Evolutionary conservation across 2,888 invertebrate species (phyloP), one percentile per base, ranked within the genome.

Genomic region (Eupsilia transversa): DNA sequence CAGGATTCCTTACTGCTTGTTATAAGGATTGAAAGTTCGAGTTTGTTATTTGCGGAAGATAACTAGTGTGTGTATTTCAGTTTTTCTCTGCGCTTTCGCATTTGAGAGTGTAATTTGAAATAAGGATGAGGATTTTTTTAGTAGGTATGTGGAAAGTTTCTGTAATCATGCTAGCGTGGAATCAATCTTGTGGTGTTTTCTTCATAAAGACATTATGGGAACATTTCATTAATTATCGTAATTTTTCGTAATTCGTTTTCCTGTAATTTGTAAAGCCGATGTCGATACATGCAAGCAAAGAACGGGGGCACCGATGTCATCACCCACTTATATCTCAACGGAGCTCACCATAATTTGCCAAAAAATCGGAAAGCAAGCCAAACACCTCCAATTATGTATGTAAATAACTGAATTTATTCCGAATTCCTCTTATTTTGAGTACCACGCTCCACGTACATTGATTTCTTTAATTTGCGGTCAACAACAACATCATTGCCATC

Each of bases 371-470:
- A 81, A 83, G 61, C 56, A 61, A 68, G 54, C 60, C 69, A 68
- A n/a, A n/a, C 54, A 57, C 63, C 63, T 68, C 35, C 60, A 74
- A 87, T 83, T 80, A 83, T 33, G 65, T 70, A 33, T 79, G 79
- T 83, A 80, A 87, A 79, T 82, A 83, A 86, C 77, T 78, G 68
- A 86, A 77, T 86, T 81, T 87, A 82, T 74, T 35, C 12, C 14
- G 63, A 79, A 83, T 88, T 87, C 77, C 75, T 78, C 75, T 75
- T 72, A 73, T 82, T 79, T 73, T 74, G 59, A 75, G 64, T 72
- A 46, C 67, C 46, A 57, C 64, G 66, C 41, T 64, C 52, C 43
- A 68, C 74, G 52, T 73, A 78, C 83, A 84, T 79, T 82, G 71
- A 86, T 84, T 83, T 83, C 80, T 72, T 81, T 77, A 86, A 87